Evolutionary conservation across 2,797 vertebrate genomes (phyloP), one percentile per base, ranked within the genome.

Genomic region (Mustela erminea): DNA sequence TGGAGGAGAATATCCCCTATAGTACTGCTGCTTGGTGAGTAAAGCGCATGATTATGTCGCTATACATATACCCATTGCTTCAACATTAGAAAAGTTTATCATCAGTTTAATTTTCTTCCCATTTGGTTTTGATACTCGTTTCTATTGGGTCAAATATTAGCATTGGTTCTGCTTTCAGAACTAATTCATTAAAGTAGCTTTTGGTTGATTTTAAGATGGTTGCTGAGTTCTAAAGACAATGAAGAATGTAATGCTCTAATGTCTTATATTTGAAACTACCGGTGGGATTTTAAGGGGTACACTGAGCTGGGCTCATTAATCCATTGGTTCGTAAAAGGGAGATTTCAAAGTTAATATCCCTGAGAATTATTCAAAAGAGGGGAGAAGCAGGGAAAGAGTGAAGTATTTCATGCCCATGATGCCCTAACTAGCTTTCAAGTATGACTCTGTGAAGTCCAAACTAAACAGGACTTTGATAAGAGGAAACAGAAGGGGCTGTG

Each of bases 241-340:
- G 96, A 97, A 58, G 58, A 93, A 96, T 90, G 96, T 70, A 97
- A 97, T 83, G 77, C 27, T 86, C 98, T 95, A 75, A 93, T 86
- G 97, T 98, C 98, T 98, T 98, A 88, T 64, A 97, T 96, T 72
- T 81, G 89, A 96, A 98, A 96, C 13, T 75, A 94, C 14, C 95
- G 92, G 80, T 94, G 52, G 94, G 84, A 96, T 96, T 95, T 98
- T 98, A 98, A 97, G 97, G 27, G 46, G 82, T 97, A 43, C 29
- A 95, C 35, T 82, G 66, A 93, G 92, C 7, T 90, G 81, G 58
- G 91, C 82, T 97, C 72, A 96, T 97, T 97, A 92, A 97, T 81
- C 77, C 25, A 90, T n/a, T 92, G 84, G 87, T 32, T 95, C 96
- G 35, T 68, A 85, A 98, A 90, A 70, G 56, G 91, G 95, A 93